Evolutionary conservation across 2,888 invertebrate genomes (phyloP).

Genomic region (Chirona hameri): DNA sequence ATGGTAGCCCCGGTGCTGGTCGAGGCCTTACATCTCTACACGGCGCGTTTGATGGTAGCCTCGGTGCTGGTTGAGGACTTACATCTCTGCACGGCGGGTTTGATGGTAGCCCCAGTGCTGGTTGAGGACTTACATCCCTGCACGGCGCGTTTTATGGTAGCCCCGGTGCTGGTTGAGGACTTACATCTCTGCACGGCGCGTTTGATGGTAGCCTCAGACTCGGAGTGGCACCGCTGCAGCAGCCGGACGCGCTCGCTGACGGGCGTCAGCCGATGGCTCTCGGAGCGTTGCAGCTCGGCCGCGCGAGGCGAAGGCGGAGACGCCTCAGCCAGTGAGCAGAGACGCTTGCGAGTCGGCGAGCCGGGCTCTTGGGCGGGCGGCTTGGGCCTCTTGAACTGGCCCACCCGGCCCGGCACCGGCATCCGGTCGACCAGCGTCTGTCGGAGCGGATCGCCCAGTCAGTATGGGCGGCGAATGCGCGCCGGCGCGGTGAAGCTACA

Average conservation of each 20-base stretch:
- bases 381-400: constrained; percentile 26
- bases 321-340: constrained; percentile 41
- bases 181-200: constrained; percentile 65
- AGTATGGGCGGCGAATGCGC: not conserved
- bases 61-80: too few species aligned
- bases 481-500: not conserved
- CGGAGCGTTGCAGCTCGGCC: constrained; percentile 37
- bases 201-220: constrained; percentile 70
- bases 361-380: not conserved
- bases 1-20: constrained; percentile 68
- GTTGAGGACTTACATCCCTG: constrained; percentile 64
- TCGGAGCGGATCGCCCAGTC: not conserved
- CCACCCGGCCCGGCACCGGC: not conserved
- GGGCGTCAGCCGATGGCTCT: constrained; percentile 33
- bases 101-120: constrained; percentile 68
- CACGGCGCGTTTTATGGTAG: constrained; percentile 65
- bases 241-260: constrained; percentile 45
- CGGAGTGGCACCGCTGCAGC: constrained; percentile 61
- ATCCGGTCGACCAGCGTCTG: not conserved
- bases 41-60: too few species aligned
- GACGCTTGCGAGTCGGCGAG: constrained; percentile 13
- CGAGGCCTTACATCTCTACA: too few species aligned
- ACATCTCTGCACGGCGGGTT: constrained; percentile 67
- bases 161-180: constrained; percentile 42
- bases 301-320: constrained; percentile 35